These are phyloP conservation scores for Zaprionus lineosus DNA, from an alignment of 2,888 invertebrate genomes.

Conservation along the genomic window DNA sequence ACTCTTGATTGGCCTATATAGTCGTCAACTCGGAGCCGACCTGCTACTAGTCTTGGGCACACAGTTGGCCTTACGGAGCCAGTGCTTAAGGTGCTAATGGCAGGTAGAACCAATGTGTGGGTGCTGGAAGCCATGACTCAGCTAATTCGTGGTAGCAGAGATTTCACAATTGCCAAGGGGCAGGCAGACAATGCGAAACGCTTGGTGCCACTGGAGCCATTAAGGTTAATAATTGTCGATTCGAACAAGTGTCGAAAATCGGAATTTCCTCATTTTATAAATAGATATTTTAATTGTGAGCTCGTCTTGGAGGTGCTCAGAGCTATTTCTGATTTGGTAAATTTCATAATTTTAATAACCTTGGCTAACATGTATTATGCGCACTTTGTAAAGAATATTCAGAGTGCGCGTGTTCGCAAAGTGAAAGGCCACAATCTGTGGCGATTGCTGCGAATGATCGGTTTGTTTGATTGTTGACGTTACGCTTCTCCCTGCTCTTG, in stretches of 20 bases:
- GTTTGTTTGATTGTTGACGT: constrained; percentile 36
- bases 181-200: no score
- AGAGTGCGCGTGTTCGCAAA: constrained; percentile 66
- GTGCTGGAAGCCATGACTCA: constrained; percentile 37
- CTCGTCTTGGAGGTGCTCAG: constrained; percentile 34
- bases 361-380: constrained; percentile 67
- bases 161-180: constrained; percentile 19
- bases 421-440: constrained; percentile 69
- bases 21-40: neutral
- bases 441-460: constrained; percentile 60
- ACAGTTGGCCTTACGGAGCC: constrained; percentile 8
- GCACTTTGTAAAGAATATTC: constrained; percentile 69
- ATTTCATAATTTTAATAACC: constrained; percentile 67
- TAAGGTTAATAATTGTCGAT: constrained; percentile 42
- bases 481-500: constrained; percentile 14
- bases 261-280: constrained; percentile 70
- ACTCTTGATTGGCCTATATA: neutral
- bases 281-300: constrained; percentile 49
- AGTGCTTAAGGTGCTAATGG: constrained; percentile 11
- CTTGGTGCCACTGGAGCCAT: constrained; percentile 14
- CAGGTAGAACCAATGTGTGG: constrained; percentile 21
- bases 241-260: constrained; percentile 56
- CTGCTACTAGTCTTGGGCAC: neutral
- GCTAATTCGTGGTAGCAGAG: constrained; percentile 13
- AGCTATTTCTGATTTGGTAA: constrained; percentile 57